Conservation (phyloP, 2,888 invertebrate genomes). For the Tridacna crocea region DNA sequence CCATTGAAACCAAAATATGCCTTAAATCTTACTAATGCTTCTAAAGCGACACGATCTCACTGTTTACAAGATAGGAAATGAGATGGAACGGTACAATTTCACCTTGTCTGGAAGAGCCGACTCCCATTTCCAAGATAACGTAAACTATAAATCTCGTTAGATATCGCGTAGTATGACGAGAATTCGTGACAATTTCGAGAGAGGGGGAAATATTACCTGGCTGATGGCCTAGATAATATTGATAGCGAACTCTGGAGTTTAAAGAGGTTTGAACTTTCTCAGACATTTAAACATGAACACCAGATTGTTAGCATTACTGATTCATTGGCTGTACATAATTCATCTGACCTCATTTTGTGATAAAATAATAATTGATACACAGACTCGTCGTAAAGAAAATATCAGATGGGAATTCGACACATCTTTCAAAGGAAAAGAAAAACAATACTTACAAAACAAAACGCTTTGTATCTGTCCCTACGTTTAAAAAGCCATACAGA, state of each 20-base stretch:
- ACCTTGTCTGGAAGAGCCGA: constrained; percentile 49
- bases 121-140: constrained; percentile 57
- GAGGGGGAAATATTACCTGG: constrained; percentile 40
- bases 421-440: too few relatives aligned
- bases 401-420: too few relatives aligned
- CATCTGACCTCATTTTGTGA: neutral
- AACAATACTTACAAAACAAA: too few relatives aligned
- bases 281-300: neutral
- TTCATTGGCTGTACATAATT: neutral
- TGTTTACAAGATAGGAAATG: constrained; percentile 63
- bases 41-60: constrained; percentile 46
- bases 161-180: constrained; percentile 57
- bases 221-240: constrained; percentile 39
- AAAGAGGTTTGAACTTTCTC: constrained; percentile 18
- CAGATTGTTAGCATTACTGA: neutral
- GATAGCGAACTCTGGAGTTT: constrained; percentile 16
- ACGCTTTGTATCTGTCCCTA: too few relatives aligned
- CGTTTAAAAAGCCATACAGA: too few relatives aligned
- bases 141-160: constrained; percentile 59
- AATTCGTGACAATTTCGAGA: constrained; percentile 59
- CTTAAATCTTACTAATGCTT: constrained; percentile 58
- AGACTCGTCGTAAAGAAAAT: too few relatives aligned
- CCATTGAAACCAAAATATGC: constrained; percentile 55
- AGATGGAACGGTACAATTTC: constrained; percentile 61
- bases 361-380: neutral